Base-by-base conservation (phyloP, 37 sponge, comb jelly and placozoan species). In the Spongia lamella region DNA sequence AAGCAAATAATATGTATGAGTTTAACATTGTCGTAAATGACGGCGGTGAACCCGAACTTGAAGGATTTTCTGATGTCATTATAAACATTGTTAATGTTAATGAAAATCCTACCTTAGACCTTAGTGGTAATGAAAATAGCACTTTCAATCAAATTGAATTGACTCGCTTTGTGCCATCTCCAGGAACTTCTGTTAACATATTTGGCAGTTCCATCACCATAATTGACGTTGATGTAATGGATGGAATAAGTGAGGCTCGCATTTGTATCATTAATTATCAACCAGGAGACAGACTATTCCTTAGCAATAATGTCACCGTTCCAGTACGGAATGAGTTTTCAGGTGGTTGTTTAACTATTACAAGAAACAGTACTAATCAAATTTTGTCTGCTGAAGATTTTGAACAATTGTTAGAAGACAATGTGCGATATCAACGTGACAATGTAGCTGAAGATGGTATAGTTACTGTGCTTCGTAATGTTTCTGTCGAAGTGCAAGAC, bases 201-300 rank as follows among this genome's bases (percentile, higher is more conserved):
- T 6, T 89, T 0, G 57, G 63, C 21, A 76, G 34, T 29, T 1
- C 49, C 4, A 43, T 85, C 5, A 30, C 7, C 17, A 68, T 90
- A 35, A n/a, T 32, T 58, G 90, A 90, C 56, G 62, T 55, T n/a
- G 90, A 90, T 40, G 14, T 65, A 27, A 60, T 57, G 17, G 86
- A 84, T 58, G 60, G 20, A 14, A 69, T 90, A 15, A 50, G 36
- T 7, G 55, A 31, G 31, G 86, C 79, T 49, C 0, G 16, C 7
- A 38, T 90, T 29, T 67, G 39, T 27, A 53, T 85, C 9, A 19
- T 35, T 40, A 38, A 81, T 53, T 58, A 78, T 3, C 90, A 84
- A 3, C 14, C 49, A n/a, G 82, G 77, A 29, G 47, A 43, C 9
- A 9, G 9, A 9, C 9, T 43, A 43, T 43, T 43, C 47, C n/a